phyloP scores from a whole-genome alignment of 1,140 invertebrate genomes.

The Chrysomallon squamiferum region DNA sequence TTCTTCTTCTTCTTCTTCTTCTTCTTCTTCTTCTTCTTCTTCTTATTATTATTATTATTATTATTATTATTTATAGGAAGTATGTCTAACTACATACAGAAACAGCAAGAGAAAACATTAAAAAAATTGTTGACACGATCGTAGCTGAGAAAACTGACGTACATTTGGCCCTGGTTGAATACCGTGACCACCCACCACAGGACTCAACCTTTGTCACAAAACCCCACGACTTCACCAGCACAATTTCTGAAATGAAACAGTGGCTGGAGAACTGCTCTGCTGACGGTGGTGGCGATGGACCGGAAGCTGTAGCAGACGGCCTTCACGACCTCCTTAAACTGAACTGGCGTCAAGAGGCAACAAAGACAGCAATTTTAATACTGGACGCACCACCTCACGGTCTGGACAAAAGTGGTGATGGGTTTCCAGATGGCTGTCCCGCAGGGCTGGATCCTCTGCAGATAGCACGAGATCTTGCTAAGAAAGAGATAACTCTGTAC shows the following conservation, averaged over 20 bases:
- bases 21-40: too few species aligned
- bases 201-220: slow-evolving; percentile 44
- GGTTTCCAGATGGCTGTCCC: slow-evolving; percentile 38
- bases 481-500: slow-evolving; percentile 52
- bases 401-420: slow-evolving; percentile 25
- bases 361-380: slow-evolving; percentile 53
- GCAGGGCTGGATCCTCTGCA: slow-evolving; percentile 51
- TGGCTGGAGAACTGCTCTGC: slow-evolving; percentile 45
- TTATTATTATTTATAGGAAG: slow-evolving; percentile 49
- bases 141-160: slow-evolving; percentile 50
- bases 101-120: slow-evolving; percentile 42
- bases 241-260: slow-evolving; percentile 40
- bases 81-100: slow-evolving; percentile 51
- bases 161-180: slow-evolving; percentile 49
- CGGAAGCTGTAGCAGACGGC: slow-evolving; percentile 55
- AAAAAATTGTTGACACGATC: slow-evolving; percentile 51
- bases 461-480: slow-evolving; percentile 36
- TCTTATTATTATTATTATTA: too few species aligned
- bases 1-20: too few species aligned
- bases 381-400: slow-evolving; percentile 56
- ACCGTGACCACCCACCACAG: slow-evolving; percentile 54
- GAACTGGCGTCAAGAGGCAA: slow-evolving; percentile 47
- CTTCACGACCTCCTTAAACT: slow-evolving; percentile 48
- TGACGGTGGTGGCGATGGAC: slow-evolving; percentile 47
- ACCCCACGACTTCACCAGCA: slow-evolving; percentile 49